A percentile compares a stretch with the other conserved stretches of the same genome.
Conservation (phyloP, 2,888 invertebrate species). For the Tuberolachnus salignus region DNA sequence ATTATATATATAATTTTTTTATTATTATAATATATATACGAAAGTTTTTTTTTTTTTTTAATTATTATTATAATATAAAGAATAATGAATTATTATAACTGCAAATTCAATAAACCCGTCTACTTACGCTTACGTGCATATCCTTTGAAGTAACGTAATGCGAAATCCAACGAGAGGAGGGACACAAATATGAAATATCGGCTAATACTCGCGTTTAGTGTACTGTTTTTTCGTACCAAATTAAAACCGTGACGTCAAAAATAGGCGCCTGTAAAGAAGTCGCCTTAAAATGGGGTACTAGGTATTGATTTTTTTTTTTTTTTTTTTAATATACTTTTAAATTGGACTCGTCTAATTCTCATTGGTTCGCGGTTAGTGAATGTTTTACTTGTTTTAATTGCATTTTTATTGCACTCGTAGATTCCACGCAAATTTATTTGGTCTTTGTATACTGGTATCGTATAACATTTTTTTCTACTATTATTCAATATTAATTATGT, state of each 20-base stretch:
- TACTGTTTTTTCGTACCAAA: constrained; percentile 14
- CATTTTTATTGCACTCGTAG: too few relatives aligned
- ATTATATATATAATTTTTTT: background rate
- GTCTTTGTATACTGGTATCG: too few relatives aligned
- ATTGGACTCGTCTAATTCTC: too few relatives aligned
- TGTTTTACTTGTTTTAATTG: background rate
- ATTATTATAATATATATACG: too few relatives aligned
- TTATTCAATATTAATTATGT: too few relatives aligned
- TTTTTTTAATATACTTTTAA: constrained; percentile 20
- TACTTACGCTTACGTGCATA: background rate
- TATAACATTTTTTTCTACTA: too few relatives aligned
- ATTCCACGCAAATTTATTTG: too few relatives aligned
- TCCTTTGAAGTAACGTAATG: background rate
- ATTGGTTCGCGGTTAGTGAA: background rate
- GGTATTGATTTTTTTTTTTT: background rate
- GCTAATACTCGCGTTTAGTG: too few relatives aligned
- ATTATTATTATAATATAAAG: constrained; percentile 14
- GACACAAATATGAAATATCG: constrained; percentile 21
- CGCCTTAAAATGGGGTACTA: background rate
- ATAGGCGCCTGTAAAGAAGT: background rate
- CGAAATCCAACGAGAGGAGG: background rate
- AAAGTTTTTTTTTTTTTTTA: too few relatives aligned
- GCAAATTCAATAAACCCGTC: background rate
- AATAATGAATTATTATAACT: constrained; percentile 17
- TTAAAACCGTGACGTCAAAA: constrained; percentile 11